Evolutionary conservation across 2,113 vertebrate genomes (phyloP), one percentile per base, ranked within the genome.

Genomic region (Cacatua alba): DNA sequence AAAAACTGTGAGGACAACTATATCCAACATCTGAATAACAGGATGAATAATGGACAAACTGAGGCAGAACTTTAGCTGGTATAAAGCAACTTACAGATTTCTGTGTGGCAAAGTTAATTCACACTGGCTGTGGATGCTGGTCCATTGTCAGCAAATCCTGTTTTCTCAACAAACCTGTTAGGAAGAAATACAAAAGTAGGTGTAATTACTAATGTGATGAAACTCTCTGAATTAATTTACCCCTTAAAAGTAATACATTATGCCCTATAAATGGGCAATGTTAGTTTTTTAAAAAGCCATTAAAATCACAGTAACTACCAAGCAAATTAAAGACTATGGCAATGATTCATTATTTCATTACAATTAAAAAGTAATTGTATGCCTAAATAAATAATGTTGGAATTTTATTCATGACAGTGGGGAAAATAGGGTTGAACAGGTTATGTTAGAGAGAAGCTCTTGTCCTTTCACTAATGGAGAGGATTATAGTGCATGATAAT

Each of bases 291-390:
- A 18, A 82, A 86, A 79, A 90, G 39, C 44, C 67, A 84, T 91
- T 89, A 89, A 86, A 97, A 93, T 77, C 63, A 59, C 62, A 78
- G 68, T 57, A 59, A 11, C n/a, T 96, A 82, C 69, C 94, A 55
- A 95, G n/a, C 52, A 93, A 95, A 94, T 96, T 93, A 96, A 92
- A 96, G 91, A 18, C 44, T 29, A 31, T 88, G 41, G 65, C 64
- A 94, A 70, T 69, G 81, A 97, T 94, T 97, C 71, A 92, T 95
- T 49, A 91, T 96, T 92, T 94, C 83, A 94, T 93, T 96, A 88
- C 95, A 97, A 98, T 97, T 97, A 97, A 97, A 97, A 98, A 64
- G 67, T 95, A 97, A 97, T 96, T 96, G 94, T 94, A 95, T 71
- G 48, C 51, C 92, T 94, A 97, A 97, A 94, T 92, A 97, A 97